A percentile compares a stretch with the other conserved stretches of the same genome.
These are phyloP conservation scores for Prochilodus magdalenae DNA, from an alignment of 2,113 vertebrate genomes.

Conservation along the genomic window DNA sequence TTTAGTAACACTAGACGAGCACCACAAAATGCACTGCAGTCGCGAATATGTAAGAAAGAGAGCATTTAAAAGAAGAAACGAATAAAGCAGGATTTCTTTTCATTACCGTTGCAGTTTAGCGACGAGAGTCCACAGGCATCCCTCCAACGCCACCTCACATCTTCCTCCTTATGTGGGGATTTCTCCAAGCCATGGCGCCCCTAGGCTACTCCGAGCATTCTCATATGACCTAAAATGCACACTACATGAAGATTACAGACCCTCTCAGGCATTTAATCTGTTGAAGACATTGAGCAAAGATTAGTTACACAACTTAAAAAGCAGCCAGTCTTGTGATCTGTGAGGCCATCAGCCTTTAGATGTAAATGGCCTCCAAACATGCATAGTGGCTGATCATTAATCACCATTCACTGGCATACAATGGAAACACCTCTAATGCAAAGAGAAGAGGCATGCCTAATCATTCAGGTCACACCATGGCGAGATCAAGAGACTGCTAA, in stretches of 20 bases:
- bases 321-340: slow-evolving; percentile 7
- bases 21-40: not conserved
- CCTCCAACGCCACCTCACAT: not conserved
- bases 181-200: slow-evolving; percentile 51
- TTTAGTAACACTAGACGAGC: not conserved
- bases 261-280: slow-evolving; percentile 6
- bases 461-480: not conserved
- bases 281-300: slow-evolving; percentile 4
- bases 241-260: not conserved
- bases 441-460: not conserved
- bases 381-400: slow-evolving; percentile 8
- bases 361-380: slow-evolving; percentile 8
- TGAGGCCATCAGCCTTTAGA: not conserved
- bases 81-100: not conserved
- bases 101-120: not conserved
- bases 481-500: not conserved
- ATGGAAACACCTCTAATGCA: not conserved
- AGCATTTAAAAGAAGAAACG: not conserved
- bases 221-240: slow-evolving; percentile 65
- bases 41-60: too few species aligned
- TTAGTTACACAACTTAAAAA: slow-evolving; percentile 6
- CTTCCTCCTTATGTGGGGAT: not conserved
- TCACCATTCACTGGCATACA: not conserved
- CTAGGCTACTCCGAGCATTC: slow-evolving; percentile 37
- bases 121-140: slow-evolving; percentile 28